phyloP scores from a whole-genome alignment of 1,140 invertebrate species.

The Lordiphosa stackelbergi region DNA sequence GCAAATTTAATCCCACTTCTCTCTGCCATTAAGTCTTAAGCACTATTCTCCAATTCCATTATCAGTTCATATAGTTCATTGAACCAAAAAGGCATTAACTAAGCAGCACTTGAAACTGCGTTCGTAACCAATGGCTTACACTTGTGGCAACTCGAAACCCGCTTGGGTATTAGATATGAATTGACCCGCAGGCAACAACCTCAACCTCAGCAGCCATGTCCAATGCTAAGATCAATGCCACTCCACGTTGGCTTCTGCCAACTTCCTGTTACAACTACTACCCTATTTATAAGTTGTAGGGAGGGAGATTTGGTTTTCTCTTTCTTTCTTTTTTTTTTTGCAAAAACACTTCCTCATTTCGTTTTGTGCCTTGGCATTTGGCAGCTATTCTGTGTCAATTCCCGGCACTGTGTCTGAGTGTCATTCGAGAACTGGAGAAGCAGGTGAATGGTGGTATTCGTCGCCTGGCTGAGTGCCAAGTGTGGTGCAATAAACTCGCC shows the following conservation, averaged over 20 bases:
- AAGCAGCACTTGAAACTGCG: conserved; percentile 34
- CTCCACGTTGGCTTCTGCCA: conserved; percentile 44
- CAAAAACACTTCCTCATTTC: conserved; percentile 69
- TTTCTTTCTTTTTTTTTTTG: conserved; percentile 13
- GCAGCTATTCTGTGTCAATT: conserved; percentile 73
- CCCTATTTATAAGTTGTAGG: conserved; percentile 42
- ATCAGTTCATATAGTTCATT: no score
- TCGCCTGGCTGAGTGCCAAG: conserved; percentile 62
- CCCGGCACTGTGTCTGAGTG: conserved; percentile 63
- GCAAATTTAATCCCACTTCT: no score
- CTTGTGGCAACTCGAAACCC: conserved; percentile 46
- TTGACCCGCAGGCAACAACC: conserved; percentile 49
- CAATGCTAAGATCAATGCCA: conserved; percentile 75
- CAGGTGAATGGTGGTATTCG: conserved; percentile 45
- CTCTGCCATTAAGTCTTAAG: no score
- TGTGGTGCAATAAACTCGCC: conserved; percentile 72
- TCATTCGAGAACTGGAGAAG: conserved; percentile 46
- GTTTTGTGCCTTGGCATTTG: conserved; percentile 66
- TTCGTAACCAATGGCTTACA: conserved; percentile 21
- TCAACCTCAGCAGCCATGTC: conserved; percentile 51
- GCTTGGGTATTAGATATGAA: conserved; percentile 47
- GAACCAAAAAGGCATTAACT: conserved; percentile 9
- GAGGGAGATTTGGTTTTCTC: conserved; percentile 1
- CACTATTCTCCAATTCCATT: no score
- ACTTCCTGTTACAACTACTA: conserved; percentile 69